These are phyloP conservation scores for Morpho helenor DNA, from an alignment of 2,888 invertebrate genomes.

Conservation along the genomic window DNA sequence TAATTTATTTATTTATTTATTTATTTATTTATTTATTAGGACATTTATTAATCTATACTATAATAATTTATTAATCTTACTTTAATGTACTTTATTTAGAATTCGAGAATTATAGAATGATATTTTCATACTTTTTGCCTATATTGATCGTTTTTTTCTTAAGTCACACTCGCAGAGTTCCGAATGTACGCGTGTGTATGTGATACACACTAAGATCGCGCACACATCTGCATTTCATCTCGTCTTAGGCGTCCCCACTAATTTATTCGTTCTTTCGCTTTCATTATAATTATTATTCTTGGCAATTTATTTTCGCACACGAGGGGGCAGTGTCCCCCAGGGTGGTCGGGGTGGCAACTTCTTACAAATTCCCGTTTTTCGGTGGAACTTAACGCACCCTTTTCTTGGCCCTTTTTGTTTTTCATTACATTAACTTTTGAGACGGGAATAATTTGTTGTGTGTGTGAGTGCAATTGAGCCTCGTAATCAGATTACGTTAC, in stretches of 20 bases:
- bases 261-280: slow-evolving; percentile 80
- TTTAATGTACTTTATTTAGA: too few relatives aligned
- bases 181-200: too few relatives aligned
- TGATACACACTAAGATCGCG: slow-evolving; percentile 12
- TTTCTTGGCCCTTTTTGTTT: slow-evolving; percentile 80
- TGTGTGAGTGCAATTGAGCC: slow-evolving; percentile 59
- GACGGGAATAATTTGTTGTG: slow-evolving; percentile 69
- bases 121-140: too few relatives aligned
- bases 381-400: slow-evolving; percentile 78
- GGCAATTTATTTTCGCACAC: slow-evolving; percentile 80
- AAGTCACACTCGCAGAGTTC: too few relatives aligned
- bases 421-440: slow-evolving; percentile 80
- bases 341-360: slow-evolving; percentile 56
- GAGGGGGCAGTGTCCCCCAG: slow-evolving; percentile 62
- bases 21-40: too few relatives aligned
- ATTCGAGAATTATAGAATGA: too few relatives aligned
- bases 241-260: slow-evolving; percentile 74
- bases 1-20: too few relatives aligned
- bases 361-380: slow-evolving; percentile 79
- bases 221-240: slow-evolving; percentile 23
- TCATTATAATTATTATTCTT: slow-evolving; percentile 80
- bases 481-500: slow-evolving; percentile 43
- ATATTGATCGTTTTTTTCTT: too few relatives aligned
- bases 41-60: too few relatives aligned
- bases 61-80: too few relatives aligned